Base-by-base conservation (phyloP, 2,113 vertebrate genomes). In the Tapirus terrestris region DNA sequence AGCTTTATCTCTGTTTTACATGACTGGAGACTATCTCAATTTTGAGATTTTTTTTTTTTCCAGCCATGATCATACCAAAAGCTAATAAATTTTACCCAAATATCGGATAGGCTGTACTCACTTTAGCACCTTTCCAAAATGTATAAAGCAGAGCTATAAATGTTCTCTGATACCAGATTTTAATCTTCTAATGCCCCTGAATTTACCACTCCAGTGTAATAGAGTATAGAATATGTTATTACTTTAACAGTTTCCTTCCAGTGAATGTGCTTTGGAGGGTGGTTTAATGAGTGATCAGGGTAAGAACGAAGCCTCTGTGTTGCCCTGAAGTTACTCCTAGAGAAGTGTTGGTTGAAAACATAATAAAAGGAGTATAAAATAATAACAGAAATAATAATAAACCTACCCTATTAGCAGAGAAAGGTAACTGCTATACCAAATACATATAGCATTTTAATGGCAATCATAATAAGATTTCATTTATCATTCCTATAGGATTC, bases 51-150 rank as follows among this genome's bases (percentile, higher is more conserved):
- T 82, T 75, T 76, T 67, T 53, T 63, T 56, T 33, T 7, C 3
- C 10, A 95, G 27, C 8, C 25, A 45, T 56, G 67, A 65, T 92
- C 58, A 95, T 8, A 73, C 14, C 45, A 56, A 86, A 91, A 83
- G 2, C 17, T 84, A 72, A 77, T 60, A 81, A 75, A 27, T 96
- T 93, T 94, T 92, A 23, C 16, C 51, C 29, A 92, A 94, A 94
- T 92, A 80, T 27, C 65, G 25, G 29, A 17, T 13, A 92, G 18
- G 10, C 2, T 65, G 11, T 60, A n/a, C 79, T 94, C 9, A 48
- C 65, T 93, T 91, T 63, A 58, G 6, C 36, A 68, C 13, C 21
- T 76, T 94, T 84, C 68, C 53, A 76, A 95, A 91, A 48, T 87
- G 8, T 83, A 6, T 68, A 65, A 29, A 39, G 31, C 9, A 60